These are phyloP conservation scores for Ondatra zibethicus DNA, from an alignment of 2,113 vertebrate genomes.

Conservation along the genomic window DNA sequence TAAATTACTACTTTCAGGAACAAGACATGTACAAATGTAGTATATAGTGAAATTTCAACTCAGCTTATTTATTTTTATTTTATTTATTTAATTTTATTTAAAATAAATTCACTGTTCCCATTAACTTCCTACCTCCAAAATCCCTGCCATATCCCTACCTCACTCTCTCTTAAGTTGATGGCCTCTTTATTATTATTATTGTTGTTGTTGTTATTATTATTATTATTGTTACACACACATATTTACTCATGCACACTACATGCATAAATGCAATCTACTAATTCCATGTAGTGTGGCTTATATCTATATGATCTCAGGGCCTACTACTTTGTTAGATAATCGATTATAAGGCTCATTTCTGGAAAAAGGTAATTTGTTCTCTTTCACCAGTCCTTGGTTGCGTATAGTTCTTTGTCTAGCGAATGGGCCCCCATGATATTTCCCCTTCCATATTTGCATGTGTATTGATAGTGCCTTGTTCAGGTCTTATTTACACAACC, in stretches of 20 bases:
- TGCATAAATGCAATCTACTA: not conserved
- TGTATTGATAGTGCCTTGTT: not conserved
- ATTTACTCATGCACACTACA: not conserved
- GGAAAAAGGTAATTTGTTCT: not conserved
- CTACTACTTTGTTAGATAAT: not conserved
- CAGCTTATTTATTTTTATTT: not conserved
- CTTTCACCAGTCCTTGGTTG: not conserved
- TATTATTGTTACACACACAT: no score
- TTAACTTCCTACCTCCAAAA: not conserved
- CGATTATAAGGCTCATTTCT: no score
- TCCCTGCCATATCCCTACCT: not conserved
- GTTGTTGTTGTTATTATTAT: no score
- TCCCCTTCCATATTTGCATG: not conserved
- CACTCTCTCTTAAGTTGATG: not conserved
- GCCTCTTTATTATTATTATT: not conserved
- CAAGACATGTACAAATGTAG: not conserved
- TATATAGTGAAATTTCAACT: not conserved
- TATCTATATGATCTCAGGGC: not conserved
- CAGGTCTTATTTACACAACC: not conserved
- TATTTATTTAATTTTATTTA: not conserved
- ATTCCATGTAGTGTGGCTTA: not conserved
- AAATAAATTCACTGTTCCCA: not conserved
- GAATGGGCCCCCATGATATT: not conserved
- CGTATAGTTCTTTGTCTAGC: not conserved
- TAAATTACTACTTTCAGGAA: constrained; percentile 36